These are phyloP conservation scores for Folsomia manolachei DNA, from an alignment of 2,888 invertebrate genomes.

Conservation along the genomic window DNA sequence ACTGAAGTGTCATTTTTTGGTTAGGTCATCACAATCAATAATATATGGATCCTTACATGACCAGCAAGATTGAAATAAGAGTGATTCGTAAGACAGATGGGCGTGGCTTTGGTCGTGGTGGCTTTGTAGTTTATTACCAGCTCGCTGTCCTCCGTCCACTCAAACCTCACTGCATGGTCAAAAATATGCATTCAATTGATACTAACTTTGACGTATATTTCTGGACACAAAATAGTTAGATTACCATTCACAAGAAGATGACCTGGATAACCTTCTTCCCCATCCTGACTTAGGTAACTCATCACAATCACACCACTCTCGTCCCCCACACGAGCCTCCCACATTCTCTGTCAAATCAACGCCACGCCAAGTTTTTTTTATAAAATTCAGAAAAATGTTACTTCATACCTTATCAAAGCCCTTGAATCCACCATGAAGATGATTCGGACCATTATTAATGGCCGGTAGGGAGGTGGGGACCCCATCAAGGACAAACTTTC, in stretches of 20 bases:
- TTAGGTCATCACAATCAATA: too few relatives aligned
- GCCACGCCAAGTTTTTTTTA: constrained; percentile 9
- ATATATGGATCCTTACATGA: too few relatives aligned
- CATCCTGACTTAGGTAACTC: constrained; percentile 71
- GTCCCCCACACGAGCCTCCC: constrained; percentile 65
- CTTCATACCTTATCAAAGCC: constrained; percentile 73
- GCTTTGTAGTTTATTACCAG: constrained; percentile 73
- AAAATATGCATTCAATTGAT: background rate
- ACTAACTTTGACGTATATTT: too few relatives aligned
- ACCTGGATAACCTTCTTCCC: constrained; percentile 88
- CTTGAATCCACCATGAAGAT: constrained; percentile 77
- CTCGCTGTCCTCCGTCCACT: constrained; percentile 69
- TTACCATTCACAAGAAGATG: constrained; percentile 66
- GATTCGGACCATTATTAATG: constrained; percentile 67
- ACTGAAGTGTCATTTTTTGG: background rate
- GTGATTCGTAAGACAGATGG: constrained; percentile 82
- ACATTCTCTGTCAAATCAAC: constrained; percentile 60
- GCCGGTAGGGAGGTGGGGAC: constrained; percentile 68
- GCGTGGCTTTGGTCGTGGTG: constrained; percentile 72
- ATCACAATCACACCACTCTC: constrained; percentile 64
- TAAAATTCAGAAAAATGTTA: background rate
- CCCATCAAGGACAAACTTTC: constrained; percentile 67
- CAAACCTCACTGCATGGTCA: constrained; percentile 62
- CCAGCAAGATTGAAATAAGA: constrained; percentile 90
- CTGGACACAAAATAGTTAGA: too few relatives aligned